These are phyloP conservation scores for Oreortyx pictus DNA, from an alignment of 2,797 vertebrate species.

Conservation along the genomic window DNA sequence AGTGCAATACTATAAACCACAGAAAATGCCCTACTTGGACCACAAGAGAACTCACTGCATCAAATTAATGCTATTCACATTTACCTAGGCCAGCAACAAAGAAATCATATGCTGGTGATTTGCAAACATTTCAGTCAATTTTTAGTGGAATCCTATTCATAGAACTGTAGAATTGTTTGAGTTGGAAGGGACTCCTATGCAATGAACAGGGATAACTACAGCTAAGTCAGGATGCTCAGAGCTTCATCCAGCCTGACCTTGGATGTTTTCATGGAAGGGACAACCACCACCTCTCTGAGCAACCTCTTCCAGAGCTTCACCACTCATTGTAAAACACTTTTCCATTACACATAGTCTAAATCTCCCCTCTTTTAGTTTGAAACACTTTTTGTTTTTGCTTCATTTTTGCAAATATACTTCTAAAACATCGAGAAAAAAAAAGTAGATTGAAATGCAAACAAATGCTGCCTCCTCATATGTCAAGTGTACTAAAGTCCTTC, in stretches of 20 bases:
- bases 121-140: neutral
- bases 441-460: neutral
- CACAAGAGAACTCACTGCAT: neutral
- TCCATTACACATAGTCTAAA: no score
- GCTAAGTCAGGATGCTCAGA: no score
- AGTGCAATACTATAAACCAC: neutral
- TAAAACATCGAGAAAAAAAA: accelerated
- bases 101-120: neutral
- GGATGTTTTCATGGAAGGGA: no score
- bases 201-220: no score
- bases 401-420: neutral
- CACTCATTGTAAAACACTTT: no score
- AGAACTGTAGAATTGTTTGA: no score
- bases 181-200: no score
- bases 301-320: no score
- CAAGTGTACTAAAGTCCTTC: neutral
- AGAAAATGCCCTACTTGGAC: neutral
- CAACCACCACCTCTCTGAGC: no score
- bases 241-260: no score
- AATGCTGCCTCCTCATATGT: neutral
- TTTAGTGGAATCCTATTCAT: neutral
- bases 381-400: no score
- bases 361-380: no score
- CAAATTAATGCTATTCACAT: neutral
- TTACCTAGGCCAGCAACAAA: neutral